Evolutionary conservation across 2,113 vertebrate species (phyloP).

Genomic region (Jacana jacana): DNA sequence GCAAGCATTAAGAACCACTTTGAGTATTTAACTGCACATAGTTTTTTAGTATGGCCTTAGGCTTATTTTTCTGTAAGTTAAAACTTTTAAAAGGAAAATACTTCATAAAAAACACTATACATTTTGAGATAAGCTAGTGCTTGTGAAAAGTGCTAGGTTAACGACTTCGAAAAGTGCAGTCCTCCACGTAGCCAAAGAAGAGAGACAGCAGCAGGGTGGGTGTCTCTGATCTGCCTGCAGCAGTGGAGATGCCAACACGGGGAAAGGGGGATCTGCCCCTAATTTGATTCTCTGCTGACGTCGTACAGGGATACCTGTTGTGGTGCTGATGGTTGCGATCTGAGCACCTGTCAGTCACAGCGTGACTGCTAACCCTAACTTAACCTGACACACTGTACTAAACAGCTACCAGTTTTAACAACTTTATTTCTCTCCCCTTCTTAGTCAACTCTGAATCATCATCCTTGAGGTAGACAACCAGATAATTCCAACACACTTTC

Average conservation of each 20-base stretch:
- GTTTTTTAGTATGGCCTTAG: slow-evolving; percentile 10
- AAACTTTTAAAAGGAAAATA: slow-evolving; percentile 14
- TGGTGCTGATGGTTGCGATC: neutral
- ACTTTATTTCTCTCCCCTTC: neutral
- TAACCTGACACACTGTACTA: neutral
- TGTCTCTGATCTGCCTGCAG: neutral
- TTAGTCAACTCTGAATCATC: neutral
- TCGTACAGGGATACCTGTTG: neutral
- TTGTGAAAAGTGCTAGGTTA: neutral
- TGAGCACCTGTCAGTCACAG: neutral
- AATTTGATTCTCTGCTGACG: neutral
- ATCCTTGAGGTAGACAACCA: slow-evolving; percentile 50
- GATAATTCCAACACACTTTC: slow-evolving; percentile 31
- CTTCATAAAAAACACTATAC: neutral
- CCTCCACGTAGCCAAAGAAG: neutral
- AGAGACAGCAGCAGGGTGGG: neutral
- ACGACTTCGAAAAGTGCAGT: slow-evolving; percentile 10
- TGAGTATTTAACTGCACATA: neutral
- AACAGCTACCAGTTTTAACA: neutral
- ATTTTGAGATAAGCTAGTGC: neutral
- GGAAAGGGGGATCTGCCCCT: neutral
- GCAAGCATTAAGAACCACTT: neutral
- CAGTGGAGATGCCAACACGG: neutral
- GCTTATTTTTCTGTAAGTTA: slow-evolving; percentile 4
- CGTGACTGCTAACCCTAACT: neutral